Evolutionary conservation across 2,797 vertebrate genomes (phyloP).

Genomic region (Tamandua tetradactyla): DNA sequence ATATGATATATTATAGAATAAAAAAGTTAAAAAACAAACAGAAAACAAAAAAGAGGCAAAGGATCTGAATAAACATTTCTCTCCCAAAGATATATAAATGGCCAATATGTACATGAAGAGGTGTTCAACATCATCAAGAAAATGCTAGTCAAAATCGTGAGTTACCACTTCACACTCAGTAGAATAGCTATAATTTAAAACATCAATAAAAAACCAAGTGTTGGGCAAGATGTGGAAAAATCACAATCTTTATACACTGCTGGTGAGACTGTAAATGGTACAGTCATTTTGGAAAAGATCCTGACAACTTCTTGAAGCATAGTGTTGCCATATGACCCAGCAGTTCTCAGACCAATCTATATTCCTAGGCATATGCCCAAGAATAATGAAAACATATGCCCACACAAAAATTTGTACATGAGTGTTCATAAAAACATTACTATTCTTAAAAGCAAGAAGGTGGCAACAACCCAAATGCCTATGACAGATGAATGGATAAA

Average conservation of each 20-base stretch:
- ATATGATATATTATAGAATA: too few relatives aligned
- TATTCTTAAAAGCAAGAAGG: neutral
- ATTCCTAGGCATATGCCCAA: neutral
- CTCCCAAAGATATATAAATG: neutral
- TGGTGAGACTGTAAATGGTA: neutral
- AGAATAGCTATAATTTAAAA: neutral
- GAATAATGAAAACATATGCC: neutral
- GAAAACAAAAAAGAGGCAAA: constrained; percentile 64
- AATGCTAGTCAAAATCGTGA: neutral
- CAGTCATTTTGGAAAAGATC: neutral
- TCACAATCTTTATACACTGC: neutral
- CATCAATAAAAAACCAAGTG: neutral
- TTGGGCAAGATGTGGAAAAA: neutral
- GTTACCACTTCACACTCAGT: neutral
- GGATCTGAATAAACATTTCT: neutral
- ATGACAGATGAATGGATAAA: neutral
- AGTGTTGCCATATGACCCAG: neutral
- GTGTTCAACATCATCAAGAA: neutral
- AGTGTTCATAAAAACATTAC: neutral
- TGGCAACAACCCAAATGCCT: neutral
- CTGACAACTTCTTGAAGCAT: neutral
- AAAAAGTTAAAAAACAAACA: too few relatives aligned
- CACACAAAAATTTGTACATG: neutral
- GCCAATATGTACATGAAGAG: neutral
- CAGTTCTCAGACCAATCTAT: neutral